Evolutionary conservation across 2,113 vertebrate species (phyloP), one percentile per base, ranked within the genome.

Genomic region (Lycocorax pyrrhopterus): DNA sequence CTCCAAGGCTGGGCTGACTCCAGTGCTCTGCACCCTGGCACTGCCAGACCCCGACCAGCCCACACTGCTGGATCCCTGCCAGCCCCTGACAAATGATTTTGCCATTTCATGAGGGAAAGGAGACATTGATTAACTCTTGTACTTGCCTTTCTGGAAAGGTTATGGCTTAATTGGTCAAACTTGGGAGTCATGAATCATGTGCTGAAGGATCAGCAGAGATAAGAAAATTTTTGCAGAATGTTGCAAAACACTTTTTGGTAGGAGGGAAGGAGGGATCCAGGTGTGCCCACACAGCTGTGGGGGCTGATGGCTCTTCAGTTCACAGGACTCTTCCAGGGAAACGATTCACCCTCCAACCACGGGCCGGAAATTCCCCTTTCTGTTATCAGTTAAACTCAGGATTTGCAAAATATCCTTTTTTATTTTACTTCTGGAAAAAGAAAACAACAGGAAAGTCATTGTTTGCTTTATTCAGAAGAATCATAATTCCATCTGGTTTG

Each of bases 111-210:
- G 46, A 74, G 69, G 69, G 46, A 84, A 92, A 91, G 33, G 68
- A 92, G 82, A 75, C 90, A 15, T 33, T 90, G 94, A 91, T 94
- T 81, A 94, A 94, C 93, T 91, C 78, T 68, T 10, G 17, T 39
- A 26, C 49, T 93, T 87, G 84, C 68, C 84, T 93, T 67, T 68
- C 75, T 51, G 58, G 53, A 96, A 97, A 96, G 94, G 95, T 96
- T 95, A 91, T 25, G 41, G 89, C 94, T 95, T 86, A 93, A 94
- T 67, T 94, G 94, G 89, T 73, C 66, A 12, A 86, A 47, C 43
- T 20, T 12, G 3, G 78, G 60, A 87, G 35, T 21, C 84, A 94
- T 94, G 82, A 90, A 91, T 96, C 79, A 86, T 1, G 0, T 0
- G 1, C 56, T 64, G 60, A 78, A 78, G 80, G 51, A 84, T 26